A percentile compares a stretch with the other conserved stretches of the same genome.
Conservation (phyloP, 2,797 vertebrate species). For the Glossophaga mutica region DNA sequence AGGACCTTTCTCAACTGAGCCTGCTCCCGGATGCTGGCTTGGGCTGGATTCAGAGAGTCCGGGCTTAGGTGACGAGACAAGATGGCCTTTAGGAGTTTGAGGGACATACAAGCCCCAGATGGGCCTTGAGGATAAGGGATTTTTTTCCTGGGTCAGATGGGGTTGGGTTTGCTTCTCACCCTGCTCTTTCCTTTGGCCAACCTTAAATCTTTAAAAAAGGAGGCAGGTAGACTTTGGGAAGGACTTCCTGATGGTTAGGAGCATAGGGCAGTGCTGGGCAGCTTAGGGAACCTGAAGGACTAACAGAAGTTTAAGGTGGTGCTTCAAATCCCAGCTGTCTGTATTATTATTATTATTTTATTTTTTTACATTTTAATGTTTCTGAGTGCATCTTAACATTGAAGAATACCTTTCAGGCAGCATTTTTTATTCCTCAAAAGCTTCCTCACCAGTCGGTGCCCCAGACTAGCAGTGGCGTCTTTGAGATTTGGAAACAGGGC, state of each 20-base stretch:
- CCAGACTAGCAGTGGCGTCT: neutral
- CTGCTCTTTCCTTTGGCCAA: neutral
- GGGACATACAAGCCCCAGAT: neutral
- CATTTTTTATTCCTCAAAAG: neutral
- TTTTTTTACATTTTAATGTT: neutral
- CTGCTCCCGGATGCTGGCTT: rapidly evolving
- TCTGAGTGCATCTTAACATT: neutral
- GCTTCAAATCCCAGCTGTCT: neutral
- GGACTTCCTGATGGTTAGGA: neutral
- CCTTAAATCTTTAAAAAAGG: neutral
- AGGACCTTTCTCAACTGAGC: neutral
- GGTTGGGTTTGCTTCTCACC: neutral
- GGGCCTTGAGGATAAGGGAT: neutral
- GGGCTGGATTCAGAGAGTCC: neutral
- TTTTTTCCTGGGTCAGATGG: neutral
- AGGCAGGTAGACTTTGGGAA: neutral
- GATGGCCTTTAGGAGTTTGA: neutral
- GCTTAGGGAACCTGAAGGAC: neutral
- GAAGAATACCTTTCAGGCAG: neutral
- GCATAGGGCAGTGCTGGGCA: neutral
- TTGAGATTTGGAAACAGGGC: neutral
- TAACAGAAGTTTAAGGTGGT: neutral
- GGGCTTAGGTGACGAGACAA: neutral
- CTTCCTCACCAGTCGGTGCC: too few species aligned
- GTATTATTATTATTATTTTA: too few species aligned